A percentile compares a stretch with the other conserved stretches of the same genome.
Evolutionary conservation across 2,113 vertebrate genomes (phyloP).

Genomic region (Cochlearius cochlearius): DNA sequence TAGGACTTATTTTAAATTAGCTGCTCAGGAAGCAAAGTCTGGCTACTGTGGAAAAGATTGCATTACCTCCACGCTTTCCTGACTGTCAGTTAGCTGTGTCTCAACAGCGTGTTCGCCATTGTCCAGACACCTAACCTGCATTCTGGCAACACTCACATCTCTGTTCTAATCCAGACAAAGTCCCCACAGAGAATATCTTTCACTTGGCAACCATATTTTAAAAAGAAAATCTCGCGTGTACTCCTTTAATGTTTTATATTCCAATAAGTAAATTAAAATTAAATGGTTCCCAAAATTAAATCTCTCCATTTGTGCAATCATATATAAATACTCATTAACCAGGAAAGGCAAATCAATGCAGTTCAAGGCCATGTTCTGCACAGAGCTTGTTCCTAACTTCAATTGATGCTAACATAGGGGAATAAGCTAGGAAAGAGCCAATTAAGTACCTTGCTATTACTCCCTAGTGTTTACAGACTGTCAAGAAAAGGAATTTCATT

Average conservation of each 20-base stretch:
- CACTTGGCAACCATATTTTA: not conserved
- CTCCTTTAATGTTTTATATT: not conserved
- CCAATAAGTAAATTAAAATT: not conserved
- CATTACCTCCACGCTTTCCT: not conserved
- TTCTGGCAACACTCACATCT: not conserved
- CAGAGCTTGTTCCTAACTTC: not conserved
- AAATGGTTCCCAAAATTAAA: not conserved
- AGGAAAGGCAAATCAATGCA: not conserved
- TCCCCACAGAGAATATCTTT: not conserved
- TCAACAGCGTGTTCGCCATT: not conserved
- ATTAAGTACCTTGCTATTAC: not conserved
- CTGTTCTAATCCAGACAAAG: not conserved
- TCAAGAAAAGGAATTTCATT: not conserved
- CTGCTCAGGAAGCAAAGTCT: not conserved
- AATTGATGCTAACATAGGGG: not conserved
- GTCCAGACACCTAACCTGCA: slow-evolving; percentile 11
- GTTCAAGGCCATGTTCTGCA: not conserved
- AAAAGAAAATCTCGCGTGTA: not conserved
- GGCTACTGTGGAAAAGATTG: not conserved
- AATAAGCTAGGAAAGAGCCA: not conserved
- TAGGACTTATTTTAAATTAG: not conserved
- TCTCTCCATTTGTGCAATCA: not conserved
- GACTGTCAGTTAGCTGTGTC: not conserved
- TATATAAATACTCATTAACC: not conserved
- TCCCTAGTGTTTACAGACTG: not conserved